Evolutionary conservation across 2,888 invertebrate species (phyloP), one percentile per base, ranked within the genome.

Genomic region (Orgyia antiqua): DNA sequence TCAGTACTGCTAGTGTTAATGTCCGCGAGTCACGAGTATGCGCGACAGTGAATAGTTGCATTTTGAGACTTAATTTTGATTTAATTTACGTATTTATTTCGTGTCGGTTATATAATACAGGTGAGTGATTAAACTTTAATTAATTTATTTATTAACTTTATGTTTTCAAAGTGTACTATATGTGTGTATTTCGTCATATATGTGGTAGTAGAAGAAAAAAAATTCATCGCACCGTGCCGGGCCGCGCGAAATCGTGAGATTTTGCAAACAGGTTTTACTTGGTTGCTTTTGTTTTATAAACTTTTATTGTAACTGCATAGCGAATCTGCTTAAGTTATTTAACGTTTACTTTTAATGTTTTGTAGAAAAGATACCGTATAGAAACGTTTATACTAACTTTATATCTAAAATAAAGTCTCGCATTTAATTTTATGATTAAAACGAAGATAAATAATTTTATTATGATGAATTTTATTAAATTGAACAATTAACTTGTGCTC

Each of bases 21-120:
- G 78, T 74, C 75, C 78, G 77, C 69, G 63, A 49, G 77, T 83
- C 80, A 80, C 82, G 80, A 80, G 78, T 77, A 74, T 56, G 62
- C 63, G 63, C 63, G 56, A 56, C 40, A 36, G 53, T 42, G 42
- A 47, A 42, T 55, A 6, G 23, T 23, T 47, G 31, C 43, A 46
- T 33, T 39, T 39, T 31, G 29, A 37, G 47, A 33, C 40, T 39
- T 47, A 42, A 40, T 45, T 49, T 46, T 53, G 40, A 45, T 43
- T 55, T 49, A 44, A 49, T 42, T 42, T 39, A 42, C 36, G 42
- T 42, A 40, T 40, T 46, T 34, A 37, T 41, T 42, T 39, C 31
- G 49, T 49, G 42, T 36, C 40, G 28, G 46, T 44, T 37, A 23
- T 39, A 46, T 34, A 15, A 15, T 25, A 37, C 43, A 46, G 51